Base-by-base conservation (phyloP, 2,888 invertebrate species). In the Limenitis arthemis region DNA sequence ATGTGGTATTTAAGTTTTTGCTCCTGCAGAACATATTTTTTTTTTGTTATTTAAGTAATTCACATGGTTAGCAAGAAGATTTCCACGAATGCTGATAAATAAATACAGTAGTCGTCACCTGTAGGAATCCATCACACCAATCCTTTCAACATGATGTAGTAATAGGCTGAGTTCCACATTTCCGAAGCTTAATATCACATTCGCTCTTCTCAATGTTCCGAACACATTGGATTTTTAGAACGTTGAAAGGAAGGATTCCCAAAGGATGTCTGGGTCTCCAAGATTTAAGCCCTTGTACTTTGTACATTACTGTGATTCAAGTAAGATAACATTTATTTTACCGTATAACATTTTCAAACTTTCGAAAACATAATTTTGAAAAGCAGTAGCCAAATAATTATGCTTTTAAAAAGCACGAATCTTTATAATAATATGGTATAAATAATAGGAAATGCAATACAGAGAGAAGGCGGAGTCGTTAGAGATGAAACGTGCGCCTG, bases 201-300 rank as follows among this genome's bases (percentile, higher is more conserved):
- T 59, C 58, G 59, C 62, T 65, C 66, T 65, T 61, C 63, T 63
- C 60, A 61, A 59, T 54, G 61, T 50, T 53, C 55, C 47, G 62
- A 58, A 67, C 60, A 75, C 75, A 81, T 82, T 78, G 78, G 75
- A 80, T 81, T 79, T 80, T 72, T 75, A 74, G 68, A 67, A 61
- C 61, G 56, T 57, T 55, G 56, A 63, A 64, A 66, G 63, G 51
- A 58, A 55, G 69, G 72, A 80, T 72, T 79, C 79, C 82, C 78
- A 41, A 56, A 70, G 81, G 80, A 79, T 73, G 73, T 69, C 70
- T 68, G 58, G 59, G 62, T 59, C 72, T 69, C 68, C 69, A 61
- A 65, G 64, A 67, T 63, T 63, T 77, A 79, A 80, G 77, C 79
- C 70, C 70, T 73, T 75, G 72, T 70, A 63, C 67, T 66, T 63